phyloP scores from a whole-genome alignment of 92 coral and sea anemone genomes.

The Porites rus region DNA sequence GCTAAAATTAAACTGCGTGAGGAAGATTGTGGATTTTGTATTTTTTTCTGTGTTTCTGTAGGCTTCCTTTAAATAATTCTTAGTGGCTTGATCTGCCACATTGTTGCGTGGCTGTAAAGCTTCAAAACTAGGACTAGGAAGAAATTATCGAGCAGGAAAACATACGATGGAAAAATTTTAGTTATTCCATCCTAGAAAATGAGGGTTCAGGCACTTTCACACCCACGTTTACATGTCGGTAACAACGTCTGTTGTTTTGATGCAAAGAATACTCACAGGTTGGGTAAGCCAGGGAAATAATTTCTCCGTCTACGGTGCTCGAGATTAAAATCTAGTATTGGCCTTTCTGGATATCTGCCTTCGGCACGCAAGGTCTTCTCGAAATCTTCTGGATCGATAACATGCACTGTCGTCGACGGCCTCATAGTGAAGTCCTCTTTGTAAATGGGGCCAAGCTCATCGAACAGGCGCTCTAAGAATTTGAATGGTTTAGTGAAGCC shows the following conservation, averaged over 20 bases:
- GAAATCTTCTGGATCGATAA: neutral
- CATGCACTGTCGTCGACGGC: neutral
- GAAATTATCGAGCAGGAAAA: too few species aligned
- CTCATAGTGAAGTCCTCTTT: neutral
- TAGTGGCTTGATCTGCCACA: too few species aligned
- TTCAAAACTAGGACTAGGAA: too few species aligned
- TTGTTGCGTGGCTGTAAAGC: too few species aligned
- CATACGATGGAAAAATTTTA: too few species aligned
- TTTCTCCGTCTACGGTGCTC: constrained; percentile 10
- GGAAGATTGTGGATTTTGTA: too few species aligned
- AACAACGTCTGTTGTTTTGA: neutral
- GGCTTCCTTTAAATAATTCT: too few species aligned
- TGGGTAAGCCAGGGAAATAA: neutral
- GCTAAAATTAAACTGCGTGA: too few species aligned
- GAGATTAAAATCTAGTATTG: neutral
- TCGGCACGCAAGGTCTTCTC: neutral
- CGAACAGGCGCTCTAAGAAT: neutral
- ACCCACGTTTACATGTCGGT: too few species aligned
- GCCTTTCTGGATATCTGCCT: constrained; percentile 3
- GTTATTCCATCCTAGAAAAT: too few species aligned
- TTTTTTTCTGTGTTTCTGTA: too few species aligned
- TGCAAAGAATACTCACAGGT: neutral
- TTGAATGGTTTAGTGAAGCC: neutral
- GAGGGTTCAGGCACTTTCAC: too few species aligned
- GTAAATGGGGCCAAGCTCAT: neutral